Evolutionary conservation across 1,140 invertebrate genomes (phyloP), one percentile per base, ranked within the genome.

Genomic region (Drosophila mauritiana): DNA sequence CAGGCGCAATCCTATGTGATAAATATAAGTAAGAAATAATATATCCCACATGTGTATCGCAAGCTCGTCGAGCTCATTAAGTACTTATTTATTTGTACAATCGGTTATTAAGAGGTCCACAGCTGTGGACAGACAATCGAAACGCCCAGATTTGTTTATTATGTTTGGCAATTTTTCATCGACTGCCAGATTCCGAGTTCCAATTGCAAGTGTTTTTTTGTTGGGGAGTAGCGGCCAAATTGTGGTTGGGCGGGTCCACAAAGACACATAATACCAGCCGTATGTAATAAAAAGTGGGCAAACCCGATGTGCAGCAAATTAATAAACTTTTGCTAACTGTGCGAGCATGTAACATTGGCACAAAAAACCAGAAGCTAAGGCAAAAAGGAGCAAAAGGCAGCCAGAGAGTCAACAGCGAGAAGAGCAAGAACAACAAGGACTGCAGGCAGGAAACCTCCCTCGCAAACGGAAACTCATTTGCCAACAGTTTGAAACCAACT

Each of bases 401-500:
- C 53, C 54, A 49, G 51, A 72, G 52, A 73, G 48, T 27, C 56
- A 69, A 51, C 62, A 43, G 52, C 34, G 56, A 20, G 27, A 52
- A 22, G 20, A 63, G 22, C 40, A 46, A 12, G 12, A 52, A 39
- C 27, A 63, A 36, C 40, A 46, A 48, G 31, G 31, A 31, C 31
- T 31, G 31, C 31, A 25, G 52, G 56, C 62, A 79, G 77, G 77
- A 80, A 80, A 58, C 77, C 69, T 74, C 76, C 70, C 64, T 58
- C 57, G 63, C 69, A 80, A 80, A 55, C 78, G 78, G 78, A 80
- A 80, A 80, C 78, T 80, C 78, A 80, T 80, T 80, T 80, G 78
- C 77, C 77, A 80, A 80, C 78, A 80, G 78, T 80, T 80, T 80
- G 77, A 80, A 80, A 80, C 69, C 62, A 63, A 80, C 78, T 80